These are phyloP conservation scores for Sclerurus mexicanus DNA, from an alignment of 2,113 vertebrate species.

Conservation along the genomic window DNA sequence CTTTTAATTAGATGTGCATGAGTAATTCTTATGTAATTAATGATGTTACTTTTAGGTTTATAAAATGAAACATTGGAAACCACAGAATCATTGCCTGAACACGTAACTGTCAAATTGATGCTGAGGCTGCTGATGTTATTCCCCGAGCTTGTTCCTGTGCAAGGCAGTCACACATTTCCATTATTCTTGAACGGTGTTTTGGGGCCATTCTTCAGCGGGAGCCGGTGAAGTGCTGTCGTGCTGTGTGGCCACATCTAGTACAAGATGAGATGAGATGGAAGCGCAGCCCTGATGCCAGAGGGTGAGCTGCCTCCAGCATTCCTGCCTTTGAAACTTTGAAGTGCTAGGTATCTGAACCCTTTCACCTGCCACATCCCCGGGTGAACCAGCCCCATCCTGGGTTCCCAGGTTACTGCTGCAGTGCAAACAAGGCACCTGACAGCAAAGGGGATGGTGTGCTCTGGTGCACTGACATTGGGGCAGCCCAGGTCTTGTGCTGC, in stretches of 20 bases:
- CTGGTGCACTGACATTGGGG: background rate
- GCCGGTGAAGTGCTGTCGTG: background rate
- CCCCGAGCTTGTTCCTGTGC: background rate
- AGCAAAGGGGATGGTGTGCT: background rate
- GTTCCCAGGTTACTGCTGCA: background rate
- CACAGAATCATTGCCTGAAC: background rate
- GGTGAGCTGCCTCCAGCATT: background rate
- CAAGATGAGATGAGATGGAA: background rate
- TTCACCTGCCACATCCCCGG: background rate
- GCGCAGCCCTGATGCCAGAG: rapidly evolving
- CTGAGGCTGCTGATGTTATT: background rate
- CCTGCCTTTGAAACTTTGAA: background rate
- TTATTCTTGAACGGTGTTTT: background rate
- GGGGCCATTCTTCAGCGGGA: background rate
- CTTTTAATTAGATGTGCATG: background rate
- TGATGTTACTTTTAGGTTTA: background rate
- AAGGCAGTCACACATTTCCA: background rate
- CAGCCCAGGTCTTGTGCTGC: background rate
- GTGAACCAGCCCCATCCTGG: background rate
- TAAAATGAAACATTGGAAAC: background rate
- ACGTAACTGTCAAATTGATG: background rate
- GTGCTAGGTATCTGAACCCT: background rate
- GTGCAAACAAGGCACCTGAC: rapidly evolving
- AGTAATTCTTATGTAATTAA: constrained; percentile 25
- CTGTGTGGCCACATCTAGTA: background rate